phyloP scores from a whole-genome alignment of 2,113 vertebrate genomes.

The Pangasianodon hypophthalmus region DNA sequence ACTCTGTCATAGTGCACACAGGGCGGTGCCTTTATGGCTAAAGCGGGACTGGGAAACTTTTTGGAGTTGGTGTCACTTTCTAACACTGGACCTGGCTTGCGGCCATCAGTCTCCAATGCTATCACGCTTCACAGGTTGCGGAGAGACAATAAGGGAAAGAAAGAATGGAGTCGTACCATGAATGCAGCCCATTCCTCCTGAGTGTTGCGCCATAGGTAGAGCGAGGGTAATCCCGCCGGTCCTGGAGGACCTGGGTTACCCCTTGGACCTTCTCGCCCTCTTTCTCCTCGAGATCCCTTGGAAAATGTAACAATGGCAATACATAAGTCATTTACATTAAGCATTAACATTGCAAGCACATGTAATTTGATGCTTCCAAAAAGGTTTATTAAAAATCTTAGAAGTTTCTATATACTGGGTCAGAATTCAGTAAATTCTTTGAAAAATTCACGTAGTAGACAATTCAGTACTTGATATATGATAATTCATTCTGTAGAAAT shows the following conservation, averaged over 20 bases:
- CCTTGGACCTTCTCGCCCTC: conserved; percentile 67
- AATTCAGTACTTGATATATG: not conserved
- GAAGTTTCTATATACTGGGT: not conserved
- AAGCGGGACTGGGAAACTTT: not conserved
- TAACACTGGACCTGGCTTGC: not conserved
- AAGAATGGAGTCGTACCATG: conserved; percentile 64
- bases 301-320: conserved; percentile 5
- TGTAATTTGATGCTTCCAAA: not conserved
- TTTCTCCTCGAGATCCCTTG: conserved; percentile 73
- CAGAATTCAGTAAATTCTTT: not conserved
- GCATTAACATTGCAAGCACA: not conserved
- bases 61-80: not conserved
- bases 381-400: not conserved
- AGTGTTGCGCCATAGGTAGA: conserved; percentile 81
- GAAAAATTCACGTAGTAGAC: not conserved
- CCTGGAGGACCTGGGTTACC: conserved; percentile 74
- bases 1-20: conserved; percentile 8
- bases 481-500: not conserved
- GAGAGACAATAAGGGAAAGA: not conserved
- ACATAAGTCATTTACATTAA: not conserved
- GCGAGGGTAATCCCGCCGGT: conserved; percentile 72
- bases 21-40: conserved; percentile 21
- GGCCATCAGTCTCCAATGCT: not conserved
- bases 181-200: conserved; percentile 77
- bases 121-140: not conserved